Conservation (phyloP, 2,888 invertebrate genomes). For the Meteorus colon region DNA sequence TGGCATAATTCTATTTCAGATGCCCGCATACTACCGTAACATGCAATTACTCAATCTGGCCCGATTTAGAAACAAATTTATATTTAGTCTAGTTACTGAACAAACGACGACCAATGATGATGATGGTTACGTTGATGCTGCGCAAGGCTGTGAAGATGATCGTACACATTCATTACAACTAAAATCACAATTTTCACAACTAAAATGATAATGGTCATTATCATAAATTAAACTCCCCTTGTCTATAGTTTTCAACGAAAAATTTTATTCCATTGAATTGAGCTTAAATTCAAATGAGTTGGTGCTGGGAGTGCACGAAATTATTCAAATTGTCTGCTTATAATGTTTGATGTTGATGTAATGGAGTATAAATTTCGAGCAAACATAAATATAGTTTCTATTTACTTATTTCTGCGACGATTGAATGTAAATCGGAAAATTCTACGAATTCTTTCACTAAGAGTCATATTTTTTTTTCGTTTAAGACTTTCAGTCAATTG, state of each 20-base stretch:
- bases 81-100: constrained; percentile 32
- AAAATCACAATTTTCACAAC: background rate
- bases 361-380: background rate
- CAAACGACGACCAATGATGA: background rate
- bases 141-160: background rate
- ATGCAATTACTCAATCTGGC: constrained; percentile 21
- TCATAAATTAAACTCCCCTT: background rate
- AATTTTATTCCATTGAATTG: constrained; percentile 21
- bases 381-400: background rate
- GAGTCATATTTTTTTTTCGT: constrained; percentile 47
- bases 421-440: constrained; percentile 55
- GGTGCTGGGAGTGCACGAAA: background rate
- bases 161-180: too few relatives aligned
- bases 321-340: background rate
- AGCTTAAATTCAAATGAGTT: background rate
- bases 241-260: background rate
- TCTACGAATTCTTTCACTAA: constrained; percentile 54
- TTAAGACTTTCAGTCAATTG: background rate
- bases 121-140: too few relatives aligned
- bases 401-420: constrained; percentile 53
- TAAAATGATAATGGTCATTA: constrained; percentile 2
- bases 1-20: constrained; percentile 42
- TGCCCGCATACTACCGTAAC: constrained; percentile 17
- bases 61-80: constrained; percentile 43
- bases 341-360: background rate